Conservation (phyloP, 2,888 invertebrate species). For the Deilephila elpenor region DNA sequence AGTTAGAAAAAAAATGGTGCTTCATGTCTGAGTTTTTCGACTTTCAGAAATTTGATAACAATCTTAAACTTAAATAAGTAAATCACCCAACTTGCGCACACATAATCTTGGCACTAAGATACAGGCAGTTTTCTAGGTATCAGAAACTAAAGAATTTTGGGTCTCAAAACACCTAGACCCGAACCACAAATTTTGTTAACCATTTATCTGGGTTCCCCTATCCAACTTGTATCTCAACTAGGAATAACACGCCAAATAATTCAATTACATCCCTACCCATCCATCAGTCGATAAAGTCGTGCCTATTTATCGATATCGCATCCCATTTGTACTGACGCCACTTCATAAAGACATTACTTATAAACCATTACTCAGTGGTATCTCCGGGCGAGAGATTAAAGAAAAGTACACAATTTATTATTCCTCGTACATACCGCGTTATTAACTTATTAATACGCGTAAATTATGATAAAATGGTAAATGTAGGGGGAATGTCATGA, state of each 20-base stretch:
- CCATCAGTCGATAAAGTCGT: neutral
- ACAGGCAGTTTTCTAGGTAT: too few relatives aligned
- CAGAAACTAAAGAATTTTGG: too few relatives aligned
- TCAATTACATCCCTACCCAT: neutral
- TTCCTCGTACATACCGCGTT: neutral
- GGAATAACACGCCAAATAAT: neutral
- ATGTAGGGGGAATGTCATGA: neutral
- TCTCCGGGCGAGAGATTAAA: neutral
- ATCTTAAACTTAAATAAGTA: too few relatives aligned
- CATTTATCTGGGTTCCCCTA: too few relatives aligned
- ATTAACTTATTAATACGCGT: conserved; percentile 10
- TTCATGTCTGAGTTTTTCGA: too few relatives aligned
- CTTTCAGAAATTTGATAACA: too few relatives aligned
- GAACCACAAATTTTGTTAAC: too few relatives aligned
- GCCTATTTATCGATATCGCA: neutral
- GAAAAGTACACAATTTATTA: conserved; percentile 9
- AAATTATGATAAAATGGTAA: conserved; percentile 2
- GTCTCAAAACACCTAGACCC: too few relatives aligned
- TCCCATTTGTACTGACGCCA: neutral
- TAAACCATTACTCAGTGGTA: neutral
- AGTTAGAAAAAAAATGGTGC: too few relatives aligned
- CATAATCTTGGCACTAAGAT: too few relatives aligned
- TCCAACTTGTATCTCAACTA: too few relatives aligned
- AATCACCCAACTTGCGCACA: too few relatives aligned
- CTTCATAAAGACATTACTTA: conserved; percentile 14